Evolutionary conservation across 2,888 invertebrate species (phyloP).

Genomic region (Agrochola litura): DNA sequence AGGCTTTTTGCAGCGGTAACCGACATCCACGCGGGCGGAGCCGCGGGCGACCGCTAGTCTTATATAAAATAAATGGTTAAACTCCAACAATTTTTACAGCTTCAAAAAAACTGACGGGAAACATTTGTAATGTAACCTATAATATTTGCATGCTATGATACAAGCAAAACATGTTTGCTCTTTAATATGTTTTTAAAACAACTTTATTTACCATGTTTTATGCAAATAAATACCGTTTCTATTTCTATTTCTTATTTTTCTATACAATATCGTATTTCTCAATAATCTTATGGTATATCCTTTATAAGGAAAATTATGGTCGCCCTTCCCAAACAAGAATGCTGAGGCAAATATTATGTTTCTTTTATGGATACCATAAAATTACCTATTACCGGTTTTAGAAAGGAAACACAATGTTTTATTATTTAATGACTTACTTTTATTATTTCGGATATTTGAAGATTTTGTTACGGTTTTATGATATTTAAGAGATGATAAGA

Average conservation of each 20-base stretch:
- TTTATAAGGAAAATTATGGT: constrained; percentile 36
- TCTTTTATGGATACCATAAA: constrained; percentile 53
- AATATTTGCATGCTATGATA: too few relatives aligned
- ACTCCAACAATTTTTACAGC: too few relatives aligned
- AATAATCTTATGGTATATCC: neutral
- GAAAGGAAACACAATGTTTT: constrained; percentile 37
- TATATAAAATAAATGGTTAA: too few relatives aligned
- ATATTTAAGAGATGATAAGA: neutral
- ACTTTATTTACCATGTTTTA: too few relatives aligned
- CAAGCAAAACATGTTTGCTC: too few relatives aligned
- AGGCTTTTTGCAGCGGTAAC: too few relatives aligned
- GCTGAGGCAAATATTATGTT: constrained; percentile 51
- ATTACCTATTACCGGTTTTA: constrained; percentile 46
- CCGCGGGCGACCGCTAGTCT: too few relatives aligned
- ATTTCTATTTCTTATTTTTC: neutral
- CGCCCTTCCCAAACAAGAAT: constrained; percentile 29
- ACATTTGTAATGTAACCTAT: too few relatives aligned
- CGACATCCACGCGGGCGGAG: too few relatives aligned
- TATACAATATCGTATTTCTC: neutral
- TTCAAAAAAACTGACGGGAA: too few relatives aligned
- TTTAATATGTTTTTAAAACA: too few relatives aligned
- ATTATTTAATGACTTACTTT: constrained; percentile 38
- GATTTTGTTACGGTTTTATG: constrained; percentile 5
- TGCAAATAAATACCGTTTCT: too few relatives aligned
- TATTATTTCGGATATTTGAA: constrained; percentile 23